Percentiles rank a stretch among this genome's conserved stretches.
Evolutionary conservation across 2,888 invertebrate species (phyloP).

Genomic region (Cheilosia urbana): DNA sequence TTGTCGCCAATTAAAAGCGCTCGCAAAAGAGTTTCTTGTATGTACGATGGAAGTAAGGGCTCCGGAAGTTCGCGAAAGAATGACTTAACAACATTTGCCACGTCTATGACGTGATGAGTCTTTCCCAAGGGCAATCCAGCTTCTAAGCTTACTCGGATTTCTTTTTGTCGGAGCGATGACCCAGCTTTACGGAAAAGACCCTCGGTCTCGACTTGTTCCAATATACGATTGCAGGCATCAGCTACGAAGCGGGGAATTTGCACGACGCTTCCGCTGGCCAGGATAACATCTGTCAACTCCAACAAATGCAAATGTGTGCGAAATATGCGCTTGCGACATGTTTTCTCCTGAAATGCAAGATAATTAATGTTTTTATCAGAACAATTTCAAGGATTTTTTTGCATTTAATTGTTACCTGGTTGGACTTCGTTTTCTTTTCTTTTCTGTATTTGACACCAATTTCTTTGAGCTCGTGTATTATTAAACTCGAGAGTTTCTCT

Average conservation of each 20-base stretch:
- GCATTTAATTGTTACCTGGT: slow-evolving; percentile 82
- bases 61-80: slow-evolving; percentile 94
- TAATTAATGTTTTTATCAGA: not conserved
- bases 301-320: slow-evolving; percentile 85
- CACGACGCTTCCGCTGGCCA: slow-evolving; percentile 88
- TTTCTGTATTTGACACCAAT: slow-evolving; percentile 89
- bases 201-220: slow-evolving; percentile 89
- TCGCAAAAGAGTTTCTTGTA: slow-evolving; percentile 91
- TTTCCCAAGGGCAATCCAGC: slow-evolving; percentile 88
- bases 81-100: slow-evolving; percentile 93
- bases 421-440: slow-evolving; percentile 87
- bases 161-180: slow-evolving; percentile 91
- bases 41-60: slow-evolving; percentile 88
- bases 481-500: slow-evolving; percentile 85
- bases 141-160: slow-evolving; percentile 90
- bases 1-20: slow-evolving; percentile 87
- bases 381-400: too few species aligned
- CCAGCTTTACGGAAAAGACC: slow-evolving; percentile 96
- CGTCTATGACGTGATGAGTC: slow-evolving; percentile 91
- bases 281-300: slow-evolving; percentile 85
- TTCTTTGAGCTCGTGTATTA: slow-evolving; percentile 88
- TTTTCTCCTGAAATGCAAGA: slow-evolving; percentile 74
- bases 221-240: slow-evolving; percentile 88
- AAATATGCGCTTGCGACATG: slow-evolving; percentile 84
- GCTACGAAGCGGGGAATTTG: slow-evolving; percentile 90